Conservation (phyloP, 2,113 vertebrate species). For the Laticauda colubrina region DNA sequence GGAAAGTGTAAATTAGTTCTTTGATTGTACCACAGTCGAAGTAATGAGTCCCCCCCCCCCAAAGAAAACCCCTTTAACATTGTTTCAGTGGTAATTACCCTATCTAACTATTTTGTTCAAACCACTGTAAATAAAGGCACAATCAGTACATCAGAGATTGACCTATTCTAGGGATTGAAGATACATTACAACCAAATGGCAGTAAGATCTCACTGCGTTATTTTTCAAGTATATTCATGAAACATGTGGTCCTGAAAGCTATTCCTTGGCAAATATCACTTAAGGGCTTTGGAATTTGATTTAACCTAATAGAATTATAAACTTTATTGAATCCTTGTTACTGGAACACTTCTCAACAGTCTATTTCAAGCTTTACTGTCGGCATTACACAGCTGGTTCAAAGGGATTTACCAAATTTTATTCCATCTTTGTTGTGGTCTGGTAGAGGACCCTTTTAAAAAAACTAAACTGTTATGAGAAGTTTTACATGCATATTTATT, state of each 20-base stretch:
- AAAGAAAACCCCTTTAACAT: not conserved
- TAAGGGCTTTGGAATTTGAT: slow-evolving; percentile 38
- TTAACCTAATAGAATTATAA: slow-evolving; percentile 46
- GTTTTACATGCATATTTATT: not conserved
- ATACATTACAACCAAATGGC: not conserved
- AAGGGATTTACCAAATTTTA: not conserved
- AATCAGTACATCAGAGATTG: not conserved
- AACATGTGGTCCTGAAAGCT: not conserved
- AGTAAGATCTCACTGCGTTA: too few relatives aligned
- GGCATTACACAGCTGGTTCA: not conserved
- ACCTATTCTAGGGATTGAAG: not conserved
- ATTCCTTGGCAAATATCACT: not conserved
- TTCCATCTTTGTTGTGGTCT: not conserved
- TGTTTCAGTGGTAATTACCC: not conserved
- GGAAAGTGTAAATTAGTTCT: not conserved
- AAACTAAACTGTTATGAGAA: not conserved
- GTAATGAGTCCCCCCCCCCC: not conserved
- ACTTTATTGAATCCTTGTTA: slow-evolving; percentile 23
- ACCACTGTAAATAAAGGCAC: not conserved
- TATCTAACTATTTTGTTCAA: not conserved
- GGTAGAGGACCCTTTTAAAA: not conserved
- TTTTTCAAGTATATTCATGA: not conserved
- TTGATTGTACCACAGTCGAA: accelerated
- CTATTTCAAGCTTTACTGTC: not conserved
- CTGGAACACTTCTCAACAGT: not conserved